phyloP scores from a whole-genome alignment of 2,888 invertebrate species.

The Bibio marci region DNA sequence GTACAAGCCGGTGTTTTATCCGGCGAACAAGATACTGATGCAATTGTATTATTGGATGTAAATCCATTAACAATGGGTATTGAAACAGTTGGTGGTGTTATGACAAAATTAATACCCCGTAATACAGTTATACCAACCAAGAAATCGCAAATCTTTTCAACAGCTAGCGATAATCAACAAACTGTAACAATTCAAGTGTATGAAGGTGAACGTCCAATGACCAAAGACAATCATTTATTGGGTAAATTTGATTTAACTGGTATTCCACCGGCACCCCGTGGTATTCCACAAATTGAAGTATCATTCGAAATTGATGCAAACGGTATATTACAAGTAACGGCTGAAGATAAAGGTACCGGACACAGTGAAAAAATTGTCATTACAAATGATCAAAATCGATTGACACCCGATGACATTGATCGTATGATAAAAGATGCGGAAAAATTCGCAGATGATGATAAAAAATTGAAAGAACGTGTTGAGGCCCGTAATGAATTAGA shows the following conservation, averaged over 20 bases:
- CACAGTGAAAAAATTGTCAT: constrained; percentile 98
- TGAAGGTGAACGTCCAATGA: constrained; percentile 99
- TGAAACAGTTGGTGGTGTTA: constrained; percentile 98
- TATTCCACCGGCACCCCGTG: constrained; percentile 86
- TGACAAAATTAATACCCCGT: constrained; percentile 95
- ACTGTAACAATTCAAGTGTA: constrained; percentile 97
- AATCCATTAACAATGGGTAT: constrained; percentile 99
- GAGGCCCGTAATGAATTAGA: constrained; percentile 95
- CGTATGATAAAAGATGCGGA: constrained; percentile 99
- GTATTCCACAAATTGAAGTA: constrained; percentile 88
- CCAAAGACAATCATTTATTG: constrained; percentile 95
- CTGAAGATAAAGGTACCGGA: constrained; percentile 98
- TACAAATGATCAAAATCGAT: constrained; percentile 92
- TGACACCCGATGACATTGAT: constrained; percentile 97
- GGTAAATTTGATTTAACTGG: constrained; percentile 98
- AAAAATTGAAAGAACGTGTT: constrained; percentile 87
- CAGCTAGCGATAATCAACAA: constrained; percentile 97
- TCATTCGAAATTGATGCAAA: constrained; percentile 91
- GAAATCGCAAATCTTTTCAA: constrained; percentile 98
- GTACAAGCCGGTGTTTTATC: constrained; percentile 97
- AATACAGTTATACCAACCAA: constrained; percentile 99
- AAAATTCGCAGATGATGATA: constrained; percentile 97
- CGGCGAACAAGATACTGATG: constrained; percentile 90
- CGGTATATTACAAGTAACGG: constrained; percentile 88
- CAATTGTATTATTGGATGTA: constrained; percentile 91